A percentile compares a stretch with the other conserved stretches of the same genome.
Conservation (phyloP, 1,140 invertebrate genomes). For the Ridgeia piscesae region DNA sequence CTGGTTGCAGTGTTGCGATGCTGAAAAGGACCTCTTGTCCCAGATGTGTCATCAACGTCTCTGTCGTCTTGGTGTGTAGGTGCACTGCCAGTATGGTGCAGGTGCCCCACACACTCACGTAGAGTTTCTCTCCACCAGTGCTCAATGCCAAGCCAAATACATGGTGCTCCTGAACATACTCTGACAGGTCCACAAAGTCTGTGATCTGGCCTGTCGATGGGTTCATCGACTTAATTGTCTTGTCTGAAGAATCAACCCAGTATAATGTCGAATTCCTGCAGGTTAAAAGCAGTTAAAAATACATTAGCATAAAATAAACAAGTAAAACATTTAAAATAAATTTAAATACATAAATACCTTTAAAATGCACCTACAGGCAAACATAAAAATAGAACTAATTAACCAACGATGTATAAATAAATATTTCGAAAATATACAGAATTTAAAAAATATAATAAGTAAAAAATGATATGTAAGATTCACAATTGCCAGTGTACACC, state of each 20-base stretch:
- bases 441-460: neutral
- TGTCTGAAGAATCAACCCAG: neutral
- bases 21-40: slow-evolving; percentile 19
- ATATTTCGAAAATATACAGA: neutral
- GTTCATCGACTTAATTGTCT: neutral
- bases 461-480: no score
- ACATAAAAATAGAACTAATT: no score
- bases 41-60: neutral
- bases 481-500: no score
- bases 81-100: neutral
- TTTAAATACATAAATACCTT: no score
- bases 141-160: slow-evolving; percentile 13
- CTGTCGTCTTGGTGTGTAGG: neutral
- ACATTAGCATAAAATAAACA: no score
- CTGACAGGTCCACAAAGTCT: neutral
- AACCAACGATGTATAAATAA: no score
- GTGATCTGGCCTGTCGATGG: neutral
- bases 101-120: slow-evolving; percentile 7
- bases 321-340: no score
- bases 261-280: neutral
- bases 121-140: neutral
- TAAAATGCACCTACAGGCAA: no score
- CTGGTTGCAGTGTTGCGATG: slow-evolving; percentile 3
- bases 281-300: neutral
- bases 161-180: neutral